phyloP scores from a whole-genome alignment of 2,797 vertebrate species.

The Schizopygopsis pylzovi region DNA sequence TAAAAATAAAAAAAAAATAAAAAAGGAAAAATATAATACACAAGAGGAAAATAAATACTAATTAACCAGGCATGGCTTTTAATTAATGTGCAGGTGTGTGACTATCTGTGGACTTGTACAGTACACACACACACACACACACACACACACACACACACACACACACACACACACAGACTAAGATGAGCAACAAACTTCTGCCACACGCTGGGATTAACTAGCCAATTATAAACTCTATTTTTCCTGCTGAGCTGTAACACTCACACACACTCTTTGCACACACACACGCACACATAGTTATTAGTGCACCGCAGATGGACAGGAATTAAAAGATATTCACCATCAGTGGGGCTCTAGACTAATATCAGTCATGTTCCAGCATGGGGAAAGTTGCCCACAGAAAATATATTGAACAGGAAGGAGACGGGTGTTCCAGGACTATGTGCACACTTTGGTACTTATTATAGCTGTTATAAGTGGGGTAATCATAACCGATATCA shows the following conservation, averaged over 20 bases:
- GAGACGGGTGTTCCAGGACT: slow-evolving; percentile 3
- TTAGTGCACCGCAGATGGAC: slow-evolving; percentile 59
- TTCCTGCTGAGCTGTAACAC: slow-evolving; percentile 72
- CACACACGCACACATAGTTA: slow-evolving; percentile 49
- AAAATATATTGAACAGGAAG: slow-evolving; percentile 40
- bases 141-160: slow-evolving; percentile 57
- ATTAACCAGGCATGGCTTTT: slow-evolving; percentile 65
- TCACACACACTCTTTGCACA: slow-evolving; percentile 47
- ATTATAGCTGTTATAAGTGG: slow-evolving; percentile 7
- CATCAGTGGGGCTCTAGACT: slow-evolving; percentile 52
- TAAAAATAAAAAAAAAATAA: slow-evolving; percentile 55
- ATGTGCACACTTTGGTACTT: slow-evolving; percentile 11
- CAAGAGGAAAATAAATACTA: slow-evolving; percentile 59
- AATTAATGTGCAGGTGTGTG: slow-evolving; percentile 65
- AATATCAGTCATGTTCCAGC: slow-evolving; percentile 53
- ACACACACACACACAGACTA: slow-evolving; percentile 57
- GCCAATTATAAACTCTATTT: slow-evolving; percentile 66
- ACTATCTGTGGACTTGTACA: slow-evolving; percentile 59
- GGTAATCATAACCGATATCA: neutral
- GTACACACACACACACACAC: slow-evolving; percentile 55
- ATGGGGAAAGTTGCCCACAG: slow-evolving; percentile 40
- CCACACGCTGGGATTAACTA: slow-evolving; percentile 67
- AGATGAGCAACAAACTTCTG: slow-evolving; percentile 65
- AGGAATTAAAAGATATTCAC: slow-evolving; percentile 55
- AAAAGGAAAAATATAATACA: slow-evolving; percentile 52